Evolutionary conservation across 1,140 invertebrate species (phyloP).

Genomic region (Anastatus disparis): DNA sequence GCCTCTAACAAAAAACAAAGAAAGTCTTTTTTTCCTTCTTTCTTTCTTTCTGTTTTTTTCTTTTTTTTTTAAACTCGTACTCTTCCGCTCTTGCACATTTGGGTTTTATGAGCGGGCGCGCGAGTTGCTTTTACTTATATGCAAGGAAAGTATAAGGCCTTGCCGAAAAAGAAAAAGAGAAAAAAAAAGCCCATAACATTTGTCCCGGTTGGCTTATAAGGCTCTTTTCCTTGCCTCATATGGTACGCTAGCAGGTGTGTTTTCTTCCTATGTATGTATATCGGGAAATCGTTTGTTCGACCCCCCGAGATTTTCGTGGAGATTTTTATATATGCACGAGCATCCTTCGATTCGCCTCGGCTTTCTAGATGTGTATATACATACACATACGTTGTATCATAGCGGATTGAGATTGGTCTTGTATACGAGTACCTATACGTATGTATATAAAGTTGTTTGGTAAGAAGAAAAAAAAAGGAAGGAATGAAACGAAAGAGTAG

Average conservation of each 20-base stretch:
- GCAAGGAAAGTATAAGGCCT: neutral
- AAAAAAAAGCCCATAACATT: conserved; percentile 1
- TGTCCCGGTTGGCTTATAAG: neutral
- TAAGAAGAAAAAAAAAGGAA: too few relatives aligned
- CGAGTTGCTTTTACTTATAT: conserved; percentile 9
- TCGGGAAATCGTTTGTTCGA: neutral
- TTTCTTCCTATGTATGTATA: neutral
- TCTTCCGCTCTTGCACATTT: conserved; percentile 18
- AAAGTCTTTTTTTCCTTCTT: too few relatives aligned
- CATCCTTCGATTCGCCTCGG: neutral
- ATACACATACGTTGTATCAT: too few relatives aligned
- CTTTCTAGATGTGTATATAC: too few relatives aligned
- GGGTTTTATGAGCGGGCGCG: conserved; percentile 23
- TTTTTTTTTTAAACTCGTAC: neutral
- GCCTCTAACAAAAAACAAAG: too few relatives aligned
- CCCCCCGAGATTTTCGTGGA: neutral
- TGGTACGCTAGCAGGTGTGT: neutral
- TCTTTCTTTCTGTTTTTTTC: too few relatives aligned
- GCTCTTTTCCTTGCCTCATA: neutral
- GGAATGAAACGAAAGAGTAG: too few relatives aligned
- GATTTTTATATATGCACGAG: neutral
- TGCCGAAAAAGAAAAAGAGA: neutral
- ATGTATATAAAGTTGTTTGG: too few relatives aligned
- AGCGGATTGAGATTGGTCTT: too few relatives aligned
- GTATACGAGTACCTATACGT: too few relatives aligned